These are phyloP conservation scores for Hippolais icterina DNA, from an alignment of 2,113 vertebrate species.

Conservation along the genomic window DNA sequence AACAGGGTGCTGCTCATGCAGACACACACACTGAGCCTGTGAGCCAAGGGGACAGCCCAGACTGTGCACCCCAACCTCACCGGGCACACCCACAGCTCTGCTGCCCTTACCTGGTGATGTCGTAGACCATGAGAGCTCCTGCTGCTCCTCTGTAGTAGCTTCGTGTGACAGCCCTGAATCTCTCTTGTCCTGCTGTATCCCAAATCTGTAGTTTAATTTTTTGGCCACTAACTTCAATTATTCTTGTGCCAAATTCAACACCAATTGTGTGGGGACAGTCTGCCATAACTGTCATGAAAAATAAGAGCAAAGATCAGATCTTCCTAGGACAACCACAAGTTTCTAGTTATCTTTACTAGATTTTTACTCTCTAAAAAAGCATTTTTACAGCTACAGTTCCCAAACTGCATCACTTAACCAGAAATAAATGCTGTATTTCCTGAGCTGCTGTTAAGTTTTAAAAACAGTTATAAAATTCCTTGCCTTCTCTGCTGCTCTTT, in stretches of 20 bases:
- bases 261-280: conserved; percentile 99
- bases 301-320: conserved; percentile 18
- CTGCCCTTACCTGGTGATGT: conserved; percentile 92
- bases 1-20: neutral
- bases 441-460: neutral
- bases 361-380: neutral
- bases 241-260: conserved; percentile 96
- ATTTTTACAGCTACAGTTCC: neutral
- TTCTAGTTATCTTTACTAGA: neutral
- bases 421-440: neutral
- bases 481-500: neutral
- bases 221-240: conserved; percentile 98
- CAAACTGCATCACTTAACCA: neutral
- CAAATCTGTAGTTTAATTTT: conserved; percentile 99
- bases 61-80: rapidly evolving
- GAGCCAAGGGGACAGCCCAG: neutral
- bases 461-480: neutral
- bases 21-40: neutral
- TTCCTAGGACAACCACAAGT: neutral
- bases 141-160: conserved; percentile 98
- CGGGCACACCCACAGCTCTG: neutral
- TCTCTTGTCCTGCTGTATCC: conserved; percentile 97
- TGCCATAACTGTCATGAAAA: conserved; percentile 88
- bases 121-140: conserved; percentile 97
- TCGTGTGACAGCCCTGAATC: conserved; percentile 94